These are phyloP conservation scores for Orthonevra nobilis DNA, from an alignment of 2,888 invertebrate species.

Conservation along the genomic window DNA sequence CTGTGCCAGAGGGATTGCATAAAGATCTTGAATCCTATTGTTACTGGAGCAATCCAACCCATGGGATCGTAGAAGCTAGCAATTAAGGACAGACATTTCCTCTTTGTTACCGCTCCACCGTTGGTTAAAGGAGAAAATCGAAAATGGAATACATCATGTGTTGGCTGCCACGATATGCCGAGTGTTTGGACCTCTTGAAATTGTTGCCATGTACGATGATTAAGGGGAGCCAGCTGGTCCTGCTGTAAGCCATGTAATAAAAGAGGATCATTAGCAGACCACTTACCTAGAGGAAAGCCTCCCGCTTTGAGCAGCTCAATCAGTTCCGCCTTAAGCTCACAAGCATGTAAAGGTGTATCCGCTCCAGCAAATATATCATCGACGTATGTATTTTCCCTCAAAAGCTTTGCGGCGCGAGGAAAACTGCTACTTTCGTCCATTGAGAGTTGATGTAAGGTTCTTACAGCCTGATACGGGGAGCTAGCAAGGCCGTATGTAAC, in stretches of 20 bases:
- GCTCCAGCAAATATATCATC: neutral
- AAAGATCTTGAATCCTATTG: neutral
- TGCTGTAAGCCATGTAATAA: neutral
- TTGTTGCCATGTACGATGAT: constrained; percentile 6
- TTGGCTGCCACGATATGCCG: constrained; percentile 2
- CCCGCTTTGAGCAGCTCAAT: constrained; percentile 7
- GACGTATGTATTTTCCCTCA: neutral
- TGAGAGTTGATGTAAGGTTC: too few species aligned
- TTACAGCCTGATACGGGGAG: constrained; percentile 56
- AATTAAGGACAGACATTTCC: neutral
- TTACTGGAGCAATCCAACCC: constrained; percentile 4
- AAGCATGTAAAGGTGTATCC: neutral
- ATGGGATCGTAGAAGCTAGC: neutral
- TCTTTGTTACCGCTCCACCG: neutral
- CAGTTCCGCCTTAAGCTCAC: constrained; percentile 19
- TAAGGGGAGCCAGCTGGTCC: neutral
- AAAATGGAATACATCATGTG: neutral
- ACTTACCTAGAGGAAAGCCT: constrained; percentile 11
- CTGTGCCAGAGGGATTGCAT: neutral
- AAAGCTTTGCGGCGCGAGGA: neutral
- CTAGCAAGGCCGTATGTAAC: constrained; percentile 52
- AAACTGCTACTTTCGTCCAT: neutral
- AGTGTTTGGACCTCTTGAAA: neutral
- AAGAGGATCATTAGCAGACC: neutral
- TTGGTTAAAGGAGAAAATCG: neutral